Conservation (phyloP, 2,888 invertebrate species). For the Terebella lapidaria region DNA sequence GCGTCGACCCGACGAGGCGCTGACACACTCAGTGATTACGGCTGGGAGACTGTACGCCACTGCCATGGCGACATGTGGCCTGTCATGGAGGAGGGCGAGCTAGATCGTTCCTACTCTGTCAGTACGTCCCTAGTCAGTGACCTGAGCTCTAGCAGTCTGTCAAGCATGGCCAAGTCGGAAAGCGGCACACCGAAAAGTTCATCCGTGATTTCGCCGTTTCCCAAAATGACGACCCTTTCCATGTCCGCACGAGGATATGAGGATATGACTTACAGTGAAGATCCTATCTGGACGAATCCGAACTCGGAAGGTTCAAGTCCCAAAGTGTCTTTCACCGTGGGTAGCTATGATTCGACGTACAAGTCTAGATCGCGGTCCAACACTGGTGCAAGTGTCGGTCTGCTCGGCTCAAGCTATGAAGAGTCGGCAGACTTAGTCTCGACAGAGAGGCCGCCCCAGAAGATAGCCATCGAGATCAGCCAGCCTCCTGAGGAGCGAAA, state of each 20-base stretch:
- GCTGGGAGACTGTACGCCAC: slow-evolving; percentile 67
- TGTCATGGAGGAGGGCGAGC: slow-evolving; percentile 58
- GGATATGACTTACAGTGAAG: background rate
- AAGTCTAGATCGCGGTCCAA: background rate
- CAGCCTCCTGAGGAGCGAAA: background rate
- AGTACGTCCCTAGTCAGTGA: background rate
- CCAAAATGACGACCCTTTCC: background rate
- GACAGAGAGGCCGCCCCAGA: background rate
- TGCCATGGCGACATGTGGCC: slow-evolving; percentile 59
- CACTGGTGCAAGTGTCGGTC: background rate
- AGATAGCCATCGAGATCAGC: background rate
- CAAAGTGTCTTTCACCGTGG: background rate
- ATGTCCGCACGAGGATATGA: too few species aligned
- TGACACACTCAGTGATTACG: slow-evolving; percentile 68
- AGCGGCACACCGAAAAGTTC: background rate
- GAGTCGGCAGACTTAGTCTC: background rate
- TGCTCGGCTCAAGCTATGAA: background rate
- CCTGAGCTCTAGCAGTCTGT: background rate
- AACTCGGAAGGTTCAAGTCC: slow-evolving; percentile 3
- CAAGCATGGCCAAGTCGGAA: background rate
- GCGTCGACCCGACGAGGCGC: slow-evolving; percentile 80
- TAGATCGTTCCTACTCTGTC: background rate
- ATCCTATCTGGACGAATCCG: background rate
- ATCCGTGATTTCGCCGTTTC: background rate
- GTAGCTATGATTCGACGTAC: background rate